Evolutionary conservation across 1,140 invertebrate species (phyloP).

Genomic region (Chrysopa pallens): DNA sequence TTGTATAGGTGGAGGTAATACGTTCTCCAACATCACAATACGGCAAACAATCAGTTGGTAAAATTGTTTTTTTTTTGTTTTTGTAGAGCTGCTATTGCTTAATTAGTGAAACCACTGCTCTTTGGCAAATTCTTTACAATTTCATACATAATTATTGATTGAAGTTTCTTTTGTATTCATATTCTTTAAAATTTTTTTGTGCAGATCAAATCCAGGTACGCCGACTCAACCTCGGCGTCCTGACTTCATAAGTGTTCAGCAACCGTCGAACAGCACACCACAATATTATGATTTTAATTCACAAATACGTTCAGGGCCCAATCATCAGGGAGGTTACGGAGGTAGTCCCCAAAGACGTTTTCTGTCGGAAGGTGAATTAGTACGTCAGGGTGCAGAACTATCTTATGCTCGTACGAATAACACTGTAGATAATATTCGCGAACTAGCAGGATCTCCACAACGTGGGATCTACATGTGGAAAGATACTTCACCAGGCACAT

Average conservation of each 20-base stretch:
- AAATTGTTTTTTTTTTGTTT: background rate
- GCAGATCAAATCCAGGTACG: conserved; percentile 74
- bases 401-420: conserved; percentile 35
- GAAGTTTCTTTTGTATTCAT: background rate
- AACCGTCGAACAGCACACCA: conserved; percentile 20
- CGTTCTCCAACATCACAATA: background rate
- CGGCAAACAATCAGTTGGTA: background rate
- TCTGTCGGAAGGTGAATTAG: conserved; percentile 66
- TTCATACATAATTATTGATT: background rate
- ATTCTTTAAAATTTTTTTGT: conserved; percentile 8
- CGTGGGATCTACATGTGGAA: conserved; percentile 71
- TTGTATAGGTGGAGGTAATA: background rate
- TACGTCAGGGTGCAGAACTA: conserved; percentile 41
- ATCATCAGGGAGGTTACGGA: conserved; percentile 19
- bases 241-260: conserved; percentile 59
- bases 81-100: background rate
- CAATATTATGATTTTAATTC: conserved; percentile 30
- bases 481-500: conserved; percentile 38
- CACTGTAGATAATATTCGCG: conserved; percentile 48
- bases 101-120: background rate
- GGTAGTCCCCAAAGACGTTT: conserved; percentile 65
- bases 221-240: conserved; percentile 69
- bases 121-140: background rate
- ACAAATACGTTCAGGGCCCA: conserved; percentile 18
- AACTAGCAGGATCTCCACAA: conserved; percentile 67